Percentiles rank a stretch among this genome's conserved stretches.
Evolutionary conservation across 2,113 vertebrate species (phyloP).

Genomic region (Murina feae): DNA sequence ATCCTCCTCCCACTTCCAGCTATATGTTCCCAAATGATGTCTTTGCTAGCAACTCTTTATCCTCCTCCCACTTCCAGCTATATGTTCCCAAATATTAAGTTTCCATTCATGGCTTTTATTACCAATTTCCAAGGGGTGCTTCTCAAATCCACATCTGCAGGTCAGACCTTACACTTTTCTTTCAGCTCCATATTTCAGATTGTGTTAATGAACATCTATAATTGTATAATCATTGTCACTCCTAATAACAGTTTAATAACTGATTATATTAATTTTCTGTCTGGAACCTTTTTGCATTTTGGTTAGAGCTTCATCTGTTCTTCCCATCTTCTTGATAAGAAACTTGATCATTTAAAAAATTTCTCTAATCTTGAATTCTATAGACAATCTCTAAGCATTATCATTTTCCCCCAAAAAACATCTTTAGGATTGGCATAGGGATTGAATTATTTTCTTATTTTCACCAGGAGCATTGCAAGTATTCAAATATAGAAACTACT

Average conservation of each 20-base stretch:
- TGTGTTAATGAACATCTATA: background rate
- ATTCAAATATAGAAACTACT: constrained; percentile 4
- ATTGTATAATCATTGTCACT: background rate
- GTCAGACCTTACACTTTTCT: background rate
- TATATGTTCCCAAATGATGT: background rate
- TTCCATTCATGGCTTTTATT: background rate
- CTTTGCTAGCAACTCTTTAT: background rate
- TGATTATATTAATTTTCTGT: background rate
- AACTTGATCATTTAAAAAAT: background rate
- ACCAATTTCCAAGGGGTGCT: background rate
- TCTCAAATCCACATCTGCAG: background rate
- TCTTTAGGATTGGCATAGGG: background rate
- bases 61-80: background rate
- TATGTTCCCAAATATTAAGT: background rate
- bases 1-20: background rate
- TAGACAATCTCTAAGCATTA: background rate
- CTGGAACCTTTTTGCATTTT: background rate
- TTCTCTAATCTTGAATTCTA: background rate
- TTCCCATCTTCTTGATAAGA: background rate
- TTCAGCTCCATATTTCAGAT: background rate
- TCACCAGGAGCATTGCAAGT: background rate
- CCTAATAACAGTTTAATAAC: background rate
- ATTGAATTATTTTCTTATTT: constrained; percentile 28
- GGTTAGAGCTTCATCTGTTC: background rate
- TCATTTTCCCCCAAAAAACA: background rate